A percentile compares a stretch with the other conserved stretches of the same genome.
These are phyloP conservation scores for Montipora foliosa DNA, from an alignment of 64 coral and sea anemone genomes.

Conservation along the genomic window DNA sequence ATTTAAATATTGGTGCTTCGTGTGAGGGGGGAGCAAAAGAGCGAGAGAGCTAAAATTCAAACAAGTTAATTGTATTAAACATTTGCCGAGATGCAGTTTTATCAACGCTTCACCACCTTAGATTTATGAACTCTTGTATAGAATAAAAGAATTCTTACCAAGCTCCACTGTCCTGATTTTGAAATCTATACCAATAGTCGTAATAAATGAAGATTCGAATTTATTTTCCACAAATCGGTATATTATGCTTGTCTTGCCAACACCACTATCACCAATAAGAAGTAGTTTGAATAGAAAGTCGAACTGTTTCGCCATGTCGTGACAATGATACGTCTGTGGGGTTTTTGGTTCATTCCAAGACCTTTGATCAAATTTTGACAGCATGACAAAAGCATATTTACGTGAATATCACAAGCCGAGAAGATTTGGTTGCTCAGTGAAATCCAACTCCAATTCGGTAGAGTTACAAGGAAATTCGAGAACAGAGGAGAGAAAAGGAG, in stretches of 20 bases:
- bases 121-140: not conserved
- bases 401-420: not conserved
- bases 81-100: not conserved
- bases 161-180: slow-evolving; percentile 95
- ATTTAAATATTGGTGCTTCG: not conserved
- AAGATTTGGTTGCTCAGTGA: too few relatives aligned
- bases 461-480: too few relatives aligned
- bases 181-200: slow-evolving; percentile 97
- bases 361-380: slow-evolving; percentile 20
- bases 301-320: slow-evolving; percentile 81
- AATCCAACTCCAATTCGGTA: too few relatives aligned
- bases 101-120: not conserved
- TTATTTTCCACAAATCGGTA: slow-evolving; percentile 93
- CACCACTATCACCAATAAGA: slow-evolving; percentile 92
- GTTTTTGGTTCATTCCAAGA: not conserved
- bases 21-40: not conserved
- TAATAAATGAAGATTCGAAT: slow-evolving; percentile 91
- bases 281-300: slow-evolving; percentile 96
- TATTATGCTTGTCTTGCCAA: slow-evolving; percentile 96
- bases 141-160: slow-evolving; percentile 46
- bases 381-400: not conserved
- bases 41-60: not conserved
- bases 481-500: too few relatives aligned
- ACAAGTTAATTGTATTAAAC: too few relatives aligned
- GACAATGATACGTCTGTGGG: not conserved